phyloP scores from a whole-genome alignment of 2,797 vertebrate genomes.

The Limnodromus scolopaceus region DNA sequence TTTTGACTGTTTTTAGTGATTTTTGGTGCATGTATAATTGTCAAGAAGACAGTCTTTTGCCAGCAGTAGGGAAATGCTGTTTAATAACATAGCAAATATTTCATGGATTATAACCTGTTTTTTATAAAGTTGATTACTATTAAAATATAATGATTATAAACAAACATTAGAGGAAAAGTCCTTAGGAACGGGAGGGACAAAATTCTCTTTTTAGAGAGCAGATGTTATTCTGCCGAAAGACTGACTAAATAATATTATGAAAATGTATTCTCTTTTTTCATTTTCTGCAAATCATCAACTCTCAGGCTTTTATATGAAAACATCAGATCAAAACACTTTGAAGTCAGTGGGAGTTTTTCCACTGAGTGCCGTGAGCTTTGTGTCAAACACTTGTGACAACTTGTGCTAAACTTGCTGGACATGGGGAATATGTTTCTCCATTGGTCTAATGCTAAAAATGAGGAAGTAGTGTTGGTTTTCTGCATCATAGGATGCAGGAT shows the following conservation, averaged over 20 bases:
- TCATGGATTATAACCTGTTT: not conserved
- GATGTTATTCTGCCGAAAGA: not conserved
- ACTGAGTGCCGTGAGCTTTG: not conserved
- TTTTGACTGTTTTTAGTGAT: not conserved
- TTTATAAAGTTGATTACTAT: not conserved
- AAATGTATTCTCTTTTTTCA: not conserved
- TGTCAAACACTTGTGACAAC: not conserved
- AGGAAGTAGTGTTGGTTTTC: not conserved
- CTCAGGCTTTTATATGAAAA: not conserved
- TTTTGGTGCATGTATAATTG: not conserved
- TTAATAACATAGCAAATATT: not conserved
- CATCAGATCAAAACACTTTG: not conserved
- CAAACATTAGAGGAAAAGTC: not conserved
- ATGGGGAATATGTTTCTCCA: not conserved
- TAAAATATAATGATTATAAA: not conserved
- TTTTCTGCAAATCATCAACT: not conserved
- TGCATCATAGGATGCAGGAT: not conserved
- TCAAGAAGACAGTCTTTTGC: not conserved
- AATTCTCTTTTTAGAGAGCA: not conserved
- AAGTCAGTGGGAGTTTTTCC: not conserved
- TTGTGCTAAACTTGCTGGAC: not conserved
- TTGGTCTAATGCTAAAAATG: not conserved
- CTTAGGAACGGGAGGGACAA: not conserved
- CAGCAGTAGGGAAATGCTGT: not conserved
- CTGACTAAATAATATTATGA: not conserved